These are phyloP conservation scores for Cerastis leucographa DNA, from an alignment of 2,888 invertebrate species.

Conservation along the genomic window DNA sequence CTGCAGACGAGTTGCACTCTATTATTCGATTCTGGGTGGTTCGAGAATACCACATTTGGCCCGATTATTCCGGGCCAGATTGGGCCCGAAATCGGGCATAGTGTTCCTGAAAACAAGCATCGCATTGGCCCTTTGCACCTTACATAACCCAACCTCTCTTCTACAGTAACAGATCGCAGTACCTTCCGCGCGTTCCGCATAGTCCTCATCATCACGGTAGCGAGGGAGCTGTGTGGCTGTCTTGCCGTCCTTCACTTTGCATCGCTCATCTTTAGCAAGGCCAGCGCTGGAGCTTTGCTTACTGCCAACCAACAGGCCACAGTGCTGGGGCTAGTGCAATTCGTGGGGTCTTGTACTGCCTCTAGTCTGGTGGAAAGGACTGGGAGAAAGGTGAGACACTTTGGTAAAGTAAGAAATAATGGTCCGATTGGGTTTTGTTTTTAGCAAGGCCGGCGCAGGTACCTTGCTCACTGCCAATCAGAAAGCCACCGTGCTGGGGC, in stretches of 20 bases:
- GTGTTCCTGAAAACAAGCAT: not conserved
- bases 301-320: conserved; percentile 86
- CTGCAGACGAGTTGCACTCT: not conserved
- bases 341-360: conserved; percentile 85
- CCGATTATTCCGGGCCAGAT: not conserved
- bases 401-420: conserved; percentile 67
- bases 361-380: conserved; percentile 84
- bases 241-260: conserved; percentile 87
- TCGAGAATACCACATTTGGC: not conserved
- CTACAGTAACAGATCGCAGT: conserved; percentile 80
- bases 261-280: conserved; percentile 85
- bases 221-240: conserved; percentile 86
- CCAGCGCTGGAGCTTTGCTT: conserved; percentile 77
- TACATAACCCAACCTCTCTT: not conserved
- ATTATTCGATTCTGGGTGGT: not conserved
- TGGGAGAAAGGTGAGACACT: conserved; percentile 82
- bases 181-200: conserved; percentile 90
- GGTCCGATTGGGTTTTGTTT: conserved; percentile 75
- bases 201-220: conserved; percentile 85
- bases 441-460: conserved; percentile 77
- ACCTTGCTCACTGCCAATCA: conserved; percentile 82
- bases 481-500: conserved; percentile 76
- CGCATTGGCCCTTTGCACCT: not conserved
- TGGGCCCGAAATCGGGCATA: not conserved
- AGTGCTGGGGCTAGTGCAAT: conserved; percentile 82